A percentile compares a stretch with the other conserved stretches of the same genome.
Evolutionary conservation across 2,888 invertebrate species (phyloP).

Genomic region (Chrysolina haemoptera): DNA sequence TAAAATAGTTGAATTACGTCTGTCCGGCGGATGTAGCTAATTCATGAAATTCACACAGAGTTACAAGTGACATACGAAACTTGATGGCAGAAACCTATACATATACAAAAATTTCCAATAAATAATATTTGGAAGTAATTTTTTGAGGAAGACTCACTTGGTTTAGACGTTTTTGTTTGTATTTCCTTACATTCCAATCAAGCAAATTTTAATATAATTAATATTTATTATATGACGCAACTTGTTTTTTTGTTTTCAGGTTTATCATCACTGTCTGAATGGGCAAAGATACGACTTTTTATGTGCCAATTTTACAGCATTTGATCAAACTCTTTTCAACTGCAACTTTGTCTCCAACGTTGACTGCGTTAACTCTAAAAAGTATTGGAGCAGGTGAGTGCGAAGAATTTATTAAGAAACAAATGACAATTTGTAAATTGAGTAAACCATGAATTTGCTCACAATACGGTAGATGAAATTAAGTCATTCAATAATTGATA

Average conservation of each 20-base stretch:
- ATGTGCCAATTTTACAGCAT: slow-evolving; percentile 95
- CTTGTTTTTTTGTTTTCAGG: slow-evolving; percentile 72
- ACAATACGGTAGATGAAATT: too few relatives aligned
- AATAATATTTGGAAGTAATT: not conserved
- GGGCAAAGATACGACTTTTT: slow-evolving; percentile 92
- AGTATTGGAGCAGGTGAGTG: slow-evolving; percentile 83
- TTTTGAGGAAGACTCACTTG: not conserved
- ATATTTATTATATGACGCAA: not conserved
- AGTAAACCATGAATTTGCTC: too few relatives aligned
- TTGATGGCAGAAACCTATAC: too few relatives aligned
- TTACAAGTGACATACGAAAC: too few relatives aligned
- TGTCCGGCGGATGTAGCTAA: too few relatives aligned
- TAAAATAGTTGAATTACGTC: too few relatives aligned
- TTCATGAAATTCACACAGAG: too few relatives aligned
- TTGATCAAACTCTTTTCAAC: slow-evolving; percentile 94
- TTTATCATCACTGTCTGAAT: slow-evolving; percentile 92
- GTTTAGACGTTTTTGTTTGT: not conserved
- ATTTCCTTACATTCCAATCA: not conserved
- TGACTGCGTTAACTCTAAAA: slow-evolving; percentile 89
- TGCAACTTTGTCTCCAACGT: slow-evolving; percentile 94
- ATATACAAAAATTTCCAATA: not conserved
- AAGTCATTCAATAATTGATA: too few relatives aligned
- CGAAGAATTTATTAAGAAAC: not conserved
- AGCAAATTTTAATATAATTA: not conserved
- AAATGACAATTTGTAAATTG: not conserved